phyloP scores from a whole-genome alignment of 2,113 vertebrate species.

The Eira barbara region DNA sequence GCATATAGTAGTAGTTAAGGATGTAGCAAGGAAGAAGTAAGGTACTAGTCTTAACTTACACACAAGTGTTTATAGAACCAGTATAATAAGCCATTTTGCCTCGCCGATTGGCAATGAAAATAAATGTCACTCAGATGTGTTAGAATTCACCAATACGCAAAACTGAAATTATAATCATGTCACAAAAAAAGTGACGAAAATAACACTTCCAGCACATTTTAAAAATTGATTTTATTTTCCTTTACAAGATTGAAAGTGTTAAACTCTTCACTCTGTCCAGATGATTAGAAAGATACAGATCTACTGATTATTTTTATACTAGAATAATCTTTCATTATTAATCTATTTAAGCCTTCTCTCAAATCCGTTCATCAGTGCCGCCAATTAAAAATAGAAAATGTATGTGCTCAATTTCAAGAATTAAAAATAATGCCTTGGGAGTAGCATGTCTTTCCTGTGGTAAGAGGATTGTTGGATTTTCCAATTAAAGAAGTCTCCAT shows the following conservation, averaged over 20 bases:
- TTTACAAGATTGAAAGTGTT: not conserved
- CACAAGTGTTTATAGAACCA: not conserved
- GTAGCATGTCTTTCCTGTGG: slow-evolving; percentile 66
- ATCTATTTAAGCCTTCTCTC: slow-evolving; percentile 54
- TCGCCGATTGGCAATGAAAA: slow-evolving; percentile 19
- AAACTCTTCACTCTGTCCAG: slow-evolving; percentile 11
- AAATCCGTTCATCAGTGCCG: slow-evolving; percentile 40
- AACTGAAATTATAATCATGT: slow-evolving; percentile 24
- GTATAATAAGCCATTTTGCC: not conserved
- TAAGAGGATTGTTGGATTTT: slow-evolving; percentile 70
- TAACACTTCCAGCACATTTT: not conserved
- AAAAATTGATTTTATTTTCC: slow-evolving; percentile 24
- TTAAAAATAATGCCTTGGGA: slow-evolving; percentile 70
- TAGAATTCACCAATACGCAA: not conserved
- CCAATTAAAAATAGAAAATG: slow-evolving; percentile 56
- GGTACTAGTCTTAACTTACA: not conserved
- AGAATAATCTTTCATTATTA: slow-evolving; percentile 66
- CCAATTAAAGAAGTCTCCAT: slow-evolving; percentile 76
- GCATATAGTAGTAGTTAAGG: not conserved
- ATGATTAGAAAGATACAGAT: not conserved
- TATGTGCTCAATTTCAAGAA: slow-evolving; percentile 63
- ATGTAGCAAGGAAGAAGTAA: not conserved
- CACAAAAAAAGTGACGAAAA: not conserved
- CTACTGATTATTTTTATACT: slow-evolving; percentile 60
- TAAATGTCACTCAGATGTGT: slow-evolving; percentile 24